Conservation (phyloP, 2,888 invertebrate species). For the Cyclophora punctaria region DNA sequence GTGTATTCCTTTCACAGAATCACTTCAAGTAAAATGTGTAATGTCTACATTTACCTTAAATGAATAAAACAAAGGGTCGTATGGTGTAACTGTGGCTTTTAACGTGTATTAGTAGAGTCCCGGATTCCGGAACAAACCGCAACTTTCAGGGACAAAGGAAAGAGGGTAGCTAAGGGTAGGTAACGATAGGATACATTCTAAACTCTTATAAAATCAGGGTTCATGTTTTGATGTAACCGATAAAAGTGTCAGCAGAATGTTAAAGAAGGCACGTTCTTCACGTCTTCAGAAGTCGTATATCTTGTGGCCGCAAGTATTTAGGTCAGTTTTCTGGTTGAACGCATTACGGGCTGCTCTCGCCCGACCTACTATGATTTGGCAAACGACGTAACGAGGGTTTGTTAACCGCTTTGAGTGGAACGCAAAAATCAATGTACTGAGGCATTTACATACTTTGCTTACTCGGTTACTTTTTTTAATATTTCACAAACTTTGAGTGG, state of each 20-base stretch:
- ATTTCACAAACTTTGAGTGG: too few species aligned
- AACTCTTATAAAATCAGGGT: constrained; percentile 7
- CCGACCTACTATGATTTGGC: constrained; percentile 12
- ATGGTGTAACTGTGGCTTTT: constrained; percentile 27
- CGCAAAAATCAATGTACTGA: too few species aligned
- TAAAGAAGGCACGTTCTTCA: constrained; percentile 7
- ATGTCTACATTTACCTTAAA: constrained; percentile 8
- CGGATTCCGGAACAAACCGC: constrained; percentile 25
- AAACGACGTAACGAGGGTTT: constrained; percentile 17
- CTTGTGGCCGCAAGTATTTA: constrained; percentile 12
- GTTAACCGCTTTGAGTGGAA: constrained; percentile 3
- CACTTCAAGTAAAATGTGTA: constrained; percentile 7
- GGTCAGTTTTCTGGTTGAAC: constrained; percentile 17
- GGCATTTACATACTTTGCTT: too few species aligned
- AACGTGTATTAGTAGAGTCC: constrained; percentile 17
- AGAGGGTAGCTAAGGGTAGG: constrained; percentile 20
- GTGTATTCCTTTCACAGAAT: too few species aligned
- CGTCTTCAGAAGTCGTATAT: constrained; percentile 1
- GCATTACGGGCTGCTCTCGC: constrained; percentile 8
- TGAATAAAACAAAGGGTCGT: constrained; percentile 10
- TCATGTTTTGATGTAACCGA: constrained; percentile 1
- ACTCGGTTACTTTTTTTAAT: too few species aligned
- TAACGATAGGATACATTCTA: constrained; percentile 12
- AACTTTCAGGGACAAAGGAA: constrained; percentile 23
- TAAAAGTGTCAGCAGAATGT: constrained; percentile 3